Evolutionary conservation across 2,797 vertebrate species (phyloP).

Genomic region (Galago senegalensis): DNA sequence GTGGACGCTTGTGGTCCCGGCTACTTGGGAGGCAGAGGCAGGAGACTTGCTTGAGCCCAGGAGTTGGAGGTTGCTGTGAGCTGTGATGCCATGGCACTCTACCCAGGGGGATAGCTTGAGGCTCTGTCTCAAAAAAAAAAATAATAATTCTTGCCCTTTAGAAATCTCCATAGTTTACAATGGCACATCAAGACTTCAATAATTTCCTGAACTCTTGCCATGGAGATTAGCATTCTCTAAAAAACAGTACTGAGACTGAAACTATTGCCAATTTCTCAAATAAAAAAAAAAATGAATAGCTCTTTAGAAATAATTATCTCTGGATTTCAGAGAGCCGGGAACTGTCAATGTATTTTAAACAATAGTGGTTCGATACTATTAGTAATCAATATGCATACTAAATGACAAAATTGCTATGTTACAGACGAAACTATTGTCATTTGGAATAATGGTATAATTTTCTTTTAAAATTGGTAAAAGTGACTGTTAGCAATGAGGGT

Average conservation of each 20-base stretch:
- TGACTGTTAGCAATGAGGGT: neutral
- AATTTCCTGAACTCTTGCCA: neutral
- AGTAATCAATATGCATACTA: neutral
- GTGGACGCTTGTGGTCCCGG: too few relatives aligned
- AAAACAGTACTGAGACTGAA: neutral
- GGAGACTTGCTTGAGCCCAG: too few relatives aligned
- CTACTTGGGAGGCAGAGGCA: too few relatives aligned
- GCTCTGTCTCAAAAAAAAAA: too few relatives aligned
- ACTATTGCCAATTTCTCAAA: neutral
- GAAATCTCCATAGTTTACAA: neutral
- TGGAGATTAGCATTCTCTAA: neutral
- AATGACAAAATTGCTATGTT: neutral
- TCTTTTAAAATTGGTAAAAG: neutral
- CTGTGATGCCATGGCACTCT: too few relatives aligned
- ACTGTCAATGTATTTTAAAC: neutral
- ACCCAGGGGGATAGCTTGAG: too few relatives aligned
- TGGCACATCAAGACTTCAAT: neutral
- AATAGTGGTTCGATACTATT: neutral
- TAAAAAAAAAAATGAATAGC: neutral
- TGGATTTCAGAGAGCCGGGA: neutral
- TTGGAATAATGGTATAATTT: conserved; percentile 1
- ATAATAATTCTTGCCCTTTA: neutral
- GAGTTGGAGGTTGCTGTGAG: too few relatives aligned
- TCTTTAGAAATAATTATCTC: conserved; percentile 24
- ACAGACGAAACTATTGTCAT: neutral